phyloP scores from a whole-genome alignment of 2,113 vertebrate genomes.

The Trochalopteron elliotii region DNA sequence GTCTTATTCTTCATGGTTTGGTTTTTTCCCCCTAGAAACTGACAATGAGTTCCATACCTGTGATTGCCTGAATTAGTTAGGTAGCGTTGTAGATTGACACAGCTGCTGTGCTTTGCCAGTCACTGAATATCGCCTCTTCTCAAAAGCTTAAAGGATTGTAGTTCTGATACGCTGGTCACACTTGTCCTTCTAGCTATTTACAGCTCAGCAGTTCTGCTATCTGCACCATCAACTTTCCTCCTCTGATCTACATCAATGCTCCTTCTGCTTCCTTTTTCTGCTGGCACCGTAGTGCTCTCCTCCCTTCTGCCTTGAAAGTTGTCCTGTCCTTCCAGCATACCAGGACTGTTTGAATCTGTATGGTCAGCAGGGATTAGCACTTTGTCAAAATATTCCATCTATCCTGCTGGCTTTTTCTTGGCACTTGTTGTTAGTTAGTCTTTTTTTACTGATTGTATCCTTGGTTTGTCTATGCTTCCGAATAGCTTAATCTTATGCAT shows the following conservation, averaged over 20 bases:
- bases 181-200: slow-evolving; percentile 30
- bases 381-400: slow-evolving; percentile 2
- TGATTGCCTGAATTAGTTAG: not conserved
- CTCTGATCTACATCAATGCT: not conserved
- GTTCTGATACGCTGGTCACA: not conserved
- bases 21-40: not conserved
- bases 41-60: not conserved
- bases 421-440: not conserved
- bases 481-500: not conserved
- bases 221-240: not conserved
- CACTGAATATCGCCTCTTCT: not conserved
- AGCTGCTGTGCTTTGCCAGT: not conserved
- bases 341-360: not conserved
- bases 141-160: not conserved
- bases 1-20: not conserved
- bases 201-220: slow-evolving; percentile 1
- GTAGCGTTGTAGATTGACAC: not conserved
- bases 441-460: not conserved
- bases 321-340: not conserved
- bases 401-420: not conserved
- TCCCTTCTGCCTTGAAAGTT: not conserved
- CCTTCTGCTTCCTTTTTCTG: not conserved
- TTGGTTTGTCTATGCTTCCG: not conserved
- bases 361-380: not conserved
- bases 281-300: not conserved